Evolutionary conservation across 92 coral and sea anemone species (phyloP).

Genomic region (Plumapathes pennacea): DNA sequence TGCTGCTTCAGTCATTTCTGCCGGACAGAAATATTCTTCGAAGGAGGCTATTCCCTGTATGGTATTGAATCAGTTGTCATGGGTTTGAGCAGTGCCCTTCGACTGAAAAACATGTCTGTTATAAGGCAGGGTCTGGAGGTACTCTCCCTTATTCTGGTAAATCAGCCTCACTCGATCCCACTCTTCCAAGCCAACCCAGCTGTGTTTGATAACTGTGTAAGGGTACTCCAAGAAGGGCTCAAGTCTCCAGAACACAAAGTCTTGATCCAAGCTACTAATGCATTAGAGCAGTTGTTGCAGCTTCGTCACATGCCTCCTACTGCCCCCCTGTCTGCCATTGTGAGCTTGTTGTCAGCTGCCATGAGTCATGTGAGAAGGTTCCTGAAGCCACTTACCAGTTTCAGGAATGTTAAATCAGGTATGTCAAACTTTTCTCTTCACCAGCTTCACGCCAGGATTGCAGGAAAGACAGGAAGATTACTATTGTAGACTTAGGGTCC

Average conservation of each 20-base stretch:
- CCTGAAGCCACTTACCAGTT: conserved; percentile 45
- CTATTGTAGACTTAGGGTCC: no score
- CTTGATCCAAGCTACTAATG: conserved; percentile 52
- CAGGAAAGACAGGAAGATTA: no score
- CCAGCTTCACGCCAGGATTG: no score
- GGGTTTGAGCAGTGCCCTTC: conserved; percentile 55
- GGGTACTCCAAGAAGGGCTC: conserved; percentile 51
- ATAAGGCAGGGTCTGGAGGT: conserved; percentile 74
- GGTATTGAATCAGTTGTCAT: conserved; percentile 77
- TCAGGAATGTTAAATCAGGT: conserved; percentile 70
- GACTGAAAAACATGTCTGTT: conserved; percentile 66
- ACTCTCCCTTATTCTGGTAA: conserved; percentile 53
- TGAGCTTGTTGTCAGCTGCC: conserved; percentile 45
- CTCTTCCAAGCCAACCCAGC: conserved; percentile 63
- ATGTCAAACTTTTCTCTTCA: conserved; percentile 1
- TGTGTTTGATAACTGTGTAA: conserved; percentile 51
- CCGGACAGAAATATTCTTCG: conserved; percentile 48
- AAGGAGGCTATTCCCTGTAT: conserved; percentile 73
- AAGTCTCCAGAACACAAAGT: conserved; percentile 80
- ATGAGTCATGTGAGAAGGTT: conserved; percentile 55
- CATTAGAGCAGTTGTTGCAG: conserved; percentile 55
- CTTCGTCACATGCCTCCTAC: conserved; percentile 54
- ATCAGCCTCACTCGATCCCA: conserved; percentile 55
- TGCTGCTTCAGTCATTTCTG: conserved; percentile 64
- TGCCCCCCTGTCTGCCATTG: conserved; percentile 36